Base-by-base conservation (phyloP, 1,140 invertebrate genomes). In the Halotydeus destructor region DNA sequence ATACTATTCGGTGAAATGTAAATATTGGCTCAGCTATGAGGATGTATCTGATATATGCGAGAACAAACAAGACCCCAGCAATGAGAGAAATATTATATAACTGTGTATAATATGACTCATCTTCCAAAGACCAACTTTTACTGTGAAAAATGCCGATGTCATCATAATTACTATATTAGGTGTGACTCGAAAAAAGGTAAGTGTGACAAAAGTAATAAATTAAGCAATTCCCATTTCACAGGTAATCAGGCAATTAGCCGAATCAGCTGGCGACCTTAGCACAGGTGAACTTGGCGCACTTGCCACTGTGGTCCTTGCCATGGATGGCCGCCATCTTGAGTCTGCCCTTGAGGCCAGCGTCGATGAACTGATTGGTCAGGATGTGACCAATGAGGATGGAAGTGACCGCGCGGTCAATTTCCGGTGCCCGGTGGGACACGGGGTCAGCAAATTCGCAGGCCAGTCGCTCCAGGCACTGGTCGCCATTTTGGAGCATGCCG, bases 391-490 rank as follows among this genome's bases (percentile, higher is more conserved):
- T 33, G 19, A 55, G 34, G 19, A 59, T 55, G 3, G 50, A 55
- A 26, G 56, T 53, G 21, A 52, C 54, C 2, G 45, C 39, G n/a
- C 42, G 43, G 30, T 56, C 41, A 2, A 54, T 49, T 40, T 52
- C 48, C 31, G 43, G 41, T 44, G 54, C 55, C 35, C 58, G 60
- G 56, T 60, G 46, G 46, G 61, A 55, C 21, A 31, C 31, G 9
- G 54, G 58, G 40, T 65, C 57, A 35, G 56, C 57, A 33, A 57
- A 53, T 50, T 65, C 58, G 44, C 65, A 54, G 6, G 55, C 50
- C 0, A 60, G 50, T 2, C 55, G 49, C 40, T 60, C 57, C 41
- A 62, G 47, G 41, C 56, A 57, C 31, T 49, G 49, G 25, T 52
- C 54, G 22, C 47, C 40, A 3, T 47, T 14, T 11, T 34, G 47